Conservation (phyloP, 1,140 invertebrate genomes). For the Drosophila bocki region DNA sequence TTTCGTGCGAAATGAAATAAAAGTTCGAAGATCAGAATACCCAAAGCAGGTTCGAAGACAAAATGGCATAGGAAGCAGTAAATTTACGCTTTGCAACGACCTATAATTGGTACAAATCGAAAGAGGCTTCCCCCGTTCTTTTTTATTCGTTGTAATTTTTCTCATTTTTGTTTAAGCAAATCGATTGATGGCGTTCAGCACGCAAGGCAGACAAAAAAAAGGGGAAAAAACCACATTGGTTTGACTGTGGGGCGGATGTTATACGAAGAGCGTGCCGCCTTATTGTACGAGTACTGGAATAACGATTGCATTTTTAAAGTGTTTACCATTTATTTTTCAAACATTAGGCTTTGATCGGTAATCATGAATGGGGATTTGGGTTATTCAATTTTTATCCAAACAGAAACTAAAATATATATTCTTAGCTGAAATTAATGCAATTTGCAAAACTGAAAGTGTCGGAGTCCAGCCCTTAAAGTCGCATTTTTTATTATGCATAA, state of each 20-base stretch:
- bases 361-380: too few relatives aligned
- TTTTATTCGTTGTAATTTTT: conserved; percentile 59
- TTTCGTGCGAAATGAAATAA: conserved; percentile 28
- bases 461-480: too few relatives aligned
- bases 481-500: too few relatives aligned
- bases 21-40: not conserved
- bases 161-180: conserved; percentile 51
- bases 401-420: too few relatives aligned
- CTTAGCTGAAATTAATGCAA: too few relatives aligned
- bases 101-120: conserved; percentile 68
- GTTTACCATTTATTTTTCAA: not conserved
- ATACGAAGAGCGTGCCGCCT: not conserved
- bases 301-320: not conserved
- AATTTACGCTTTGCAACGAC: conserved; percentile 40
- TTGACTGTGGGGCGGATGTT: not conserved
- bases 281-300: not conserved
- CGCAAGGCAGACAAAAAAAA: conserved; percentile 28
- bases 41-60: not conserved
- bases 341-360: too few relatives aligned
- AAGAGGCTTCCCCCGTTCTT: conserved; percentile 11
- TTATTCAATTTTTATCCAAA: too few relatives aligned
- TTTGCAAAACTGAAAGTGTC: too few relatives aligned
- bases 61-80: conserved; percentile 14
- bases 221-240: not conserved
- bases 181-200: conserved; percentile 66